Base-by-base conservation (phyloP, 2,113 vertebrate species). In the Pseudonaja textilis region DNA sequence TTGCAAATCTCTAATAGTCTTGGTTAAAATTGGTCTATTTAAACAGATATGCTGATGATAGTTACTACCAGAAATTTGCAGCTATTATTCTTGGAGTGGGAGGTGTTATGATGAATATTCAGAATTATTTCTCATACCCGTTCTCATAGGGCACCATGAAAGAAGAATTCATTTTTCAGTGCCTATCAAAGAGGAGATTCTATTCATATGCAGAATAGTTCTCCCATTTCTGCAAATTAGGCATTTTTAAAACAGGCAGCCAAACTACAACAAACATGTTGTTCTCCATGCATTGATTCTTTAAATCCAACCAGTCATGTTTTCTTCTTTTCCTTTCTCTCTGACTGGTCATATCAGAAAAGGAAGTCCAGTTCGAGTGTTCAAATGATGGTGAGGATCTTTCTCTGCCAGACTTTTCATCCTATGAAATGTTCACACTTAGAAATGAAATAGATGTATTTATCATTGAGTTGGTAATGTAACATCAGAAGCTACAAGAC, bases 341-440 rank as follows among this genome's bases (percentile, higher is more conserved):
- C 96, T 97, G 97, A 98, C 96, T 97, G 98, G 97, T 97, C 97
- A 97, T 95, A 97, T 97, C 97, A 98, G 98, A 98, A 98, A 98
- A 98, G 97, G 97, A 98, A 98, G 95, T 98, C 97, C 96, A 98
- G 97, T 97, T 97, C 96, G 94, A 97, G 98, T 97, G 97, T 98
- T 97, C 97, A 97, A 95, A 97, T 97, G 97, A 97, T 97, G 98
- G 97, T 98, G 98, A 98, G 97, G 97, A 97, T 95, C 95, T 97
- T 97, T 97, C 94, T 96, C 96, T 97, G 95, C 97, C 96, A 97
- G 97, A 96, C 95, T 95, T 96, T 93, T 96, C 94, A 96, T 97
- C 95, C 94, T 96, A 74, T 95, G 95, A 96, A 96, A 95, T 45
- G 2, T 94, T 97, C 96, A 96, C 96, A 96, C 94, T 92, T 96